Percentiles rank a stretch among this genome's conserved stretches.
Conservation (phyloP, 2,113 vertebrate species). For the Megalops atlanticus region DNA sequence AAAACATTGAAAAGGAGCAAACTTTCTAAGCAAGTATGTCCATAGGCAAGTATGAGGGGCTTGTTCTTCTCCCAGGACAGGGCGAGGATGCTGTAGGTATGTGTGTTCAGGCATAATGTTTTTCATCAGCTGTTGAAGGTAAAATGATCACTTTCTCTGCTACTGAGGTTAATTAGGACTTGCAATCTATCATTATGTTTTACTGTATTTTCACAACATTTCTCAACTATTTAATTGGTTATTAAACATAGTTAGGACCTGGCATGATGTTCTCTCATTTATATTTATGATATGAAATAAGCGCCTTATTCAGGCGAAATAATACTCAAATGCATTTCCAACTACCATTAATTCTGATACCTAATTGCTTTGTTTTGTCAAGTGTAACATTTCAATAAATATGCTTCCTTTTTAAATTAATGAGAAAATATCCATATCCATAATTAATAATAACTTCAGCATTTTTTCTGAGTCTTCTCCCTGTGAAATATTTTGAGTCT, state of each 20-base stretch:
- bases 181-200: neutral
- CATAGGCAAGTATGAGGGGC: neutral
- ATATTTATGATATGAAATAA: constrained; percentile 50
- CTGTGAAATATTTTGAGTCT: constrained; percentile 61
- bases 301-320: constrained; percentile 41
- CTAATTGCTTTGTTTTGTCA: constrained; percentile 66
- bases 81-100: too few species aligned
- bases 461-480: constrained; percentile 57
- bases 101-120: too few species aligned
- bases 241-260: constrained; percentile 1
- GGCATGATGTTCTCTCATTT: constrained; percentile 30
- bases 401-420: constrained; percentile 59
- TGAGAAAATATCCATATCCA: constrained; percentile 57
- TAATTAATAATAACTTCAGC: constrained; percentile 68
- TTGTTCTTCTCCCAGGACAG: neutral
- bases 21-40: neutral
- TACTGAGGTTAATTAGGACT: constrained; percentile 8
- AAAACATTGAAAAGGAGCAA: neutral
- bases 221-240: neutral
- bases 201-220: neutral
- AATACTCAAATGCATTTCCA: constrained; percentile 51
- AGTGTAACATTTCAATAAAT: constrained; percentile 63
- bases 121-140: too few species aligned
- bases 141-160: neutral
- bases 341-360: constrained; percentile 56